phyloP scores from a whole-genome alignment of 2,888 invertebrate species.

The Ectemnius lituratus region DNA sequence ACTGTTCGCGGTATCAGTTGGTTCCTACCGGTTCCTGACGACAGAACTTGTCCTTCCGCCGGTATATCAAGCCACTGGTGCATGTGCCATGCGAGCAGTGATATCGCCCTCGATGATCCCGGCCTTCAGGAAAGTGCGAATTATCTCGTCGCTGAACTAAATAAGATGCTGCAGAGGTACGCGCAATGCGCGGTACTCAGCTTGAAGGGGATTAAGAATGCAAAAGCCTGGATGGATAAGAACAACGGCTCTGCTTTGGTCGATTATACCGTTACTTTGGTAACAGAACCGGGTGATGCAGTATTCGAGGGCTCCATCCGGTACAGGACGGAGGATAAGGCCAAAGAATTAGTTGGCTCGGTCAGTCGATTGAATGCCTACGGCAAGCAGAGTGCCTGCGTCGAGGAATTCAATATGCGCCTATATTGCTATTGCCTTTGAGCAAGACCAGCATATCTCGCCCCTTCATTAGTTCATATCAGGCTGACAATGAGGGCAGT shows the following conservation, averaged over 20 bases:
- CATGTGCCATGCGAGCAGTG: slow-evolving; percentile 86
- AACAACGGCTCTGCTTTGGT: slow-evolving; percentile 77
- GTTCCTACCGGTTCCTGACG: slow-evolving; percentile 85
- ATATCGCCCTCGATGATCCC: slow-evolving; percentile 80
- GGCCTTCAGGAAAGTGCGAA: slow-evolving; percentile 81
- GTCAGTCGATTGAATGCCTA: slow-evolving; percentile 89
- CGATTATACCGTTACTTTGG: slow-evolving; percentile 83
- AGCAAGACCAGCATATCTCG: neutral
- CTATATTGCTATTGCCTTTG: slow-evolving; percentile 86
- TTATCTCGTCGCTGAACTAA: slow-evolving; percentile 83
- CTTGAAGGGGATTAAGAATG: slow-evolving; percentile 83
- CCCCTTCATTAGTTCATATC: too few species aligned
- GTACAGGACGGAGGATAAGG: slow-evolving; percentile 71
- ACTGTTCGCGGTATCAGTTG: slow-evolving; percentile 84
- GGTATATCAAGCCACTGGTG: slow-evolving; percentile 92
- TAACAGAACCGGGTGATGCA: slow-evolving; percentile 84
- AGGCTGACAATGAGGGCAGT: too few species aligned
- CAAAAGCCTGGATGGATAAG: slow-evolving; percentile 79
- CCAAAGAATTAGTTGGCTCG: slow-evolving; percentile 83
- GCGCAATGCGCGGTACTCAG: slow-evolving; percentile 83
- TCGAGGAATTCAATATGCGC: slow-evolving; percentile 86
- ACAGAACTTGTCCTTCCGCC: slow-evolving; percentile 88
- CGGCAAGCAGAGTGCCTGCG: slow-evolving; percentile 88
- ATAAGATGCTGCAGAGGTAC: slow-evolving; percentile 81
- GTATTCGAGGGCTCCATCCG: slow-evolving; percentile 90